phyloP scores from a whole-genome alignment of 2,113 vertebrate species.

The Naja naja region DNA sequence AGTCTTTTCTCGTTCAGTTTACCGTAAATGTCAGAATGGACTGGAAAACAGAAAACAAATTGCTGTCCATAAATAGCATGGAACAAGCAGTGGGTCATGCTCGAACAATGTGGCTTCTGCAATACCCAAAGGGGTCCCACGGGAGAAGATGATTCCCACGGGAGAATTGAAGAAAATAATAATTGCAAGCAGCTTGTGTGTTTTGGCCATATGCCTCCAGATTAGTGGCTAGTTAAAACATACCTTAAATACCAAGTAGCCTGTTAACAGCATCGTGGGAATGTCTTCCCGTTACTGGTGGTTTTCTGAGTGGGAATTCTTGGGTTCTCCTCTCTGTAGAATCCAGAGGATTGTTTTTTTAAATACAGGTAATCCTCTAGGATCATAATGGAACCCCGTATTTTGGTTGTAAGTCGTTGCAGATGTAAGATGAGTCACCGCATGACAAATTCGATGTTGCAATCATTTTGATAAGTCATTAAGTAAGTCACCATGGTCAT shows the following conservation, averaged over 20 bases:
- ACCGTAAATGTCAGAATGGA: neutral
- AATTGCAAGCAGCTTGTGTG: slow-evolving; percentile 26
- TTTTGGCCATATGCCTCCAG: slow-evolving; percentile 51
- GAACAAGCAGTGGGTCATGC: neutral
- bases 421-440: no score
- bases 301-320: slow-evolving; percentile 28
- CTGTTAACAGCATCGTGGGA: slow-evolving; percentile 55
- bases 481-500: no score
- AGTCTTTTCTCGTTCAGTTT: neutral
- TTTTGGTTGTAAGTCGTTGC: no score
- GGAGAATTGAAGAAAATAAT: slow-evolving; percentile 16
- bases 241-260: slow-evolving; percentile 65
- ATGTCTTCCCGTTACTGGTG: slow-evolving; percentile 43
- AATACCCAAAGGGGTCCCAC: fast-evolving
- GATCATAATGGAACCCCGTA: no score
- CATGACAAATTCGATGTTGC: no score
- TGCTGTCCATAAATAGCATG: neutral
- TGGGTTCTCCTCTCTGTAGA: slow-evolving; percentile 28
- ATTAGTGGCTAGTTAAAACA: slow-evolving; percentile 58
- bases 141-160: neutral
- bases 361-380: no score
- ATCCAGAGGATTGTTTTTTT: slow-evolving; percentile 9
- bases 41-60: neutral
- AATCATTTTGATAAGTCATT: no score
- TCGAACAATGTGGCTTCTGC: neutral